These are phyloP conservation scores for Operophtera brumata DNA, from an alignment of 2,888 invertebrate genomes.

Conservation along the genomic window DNA sequence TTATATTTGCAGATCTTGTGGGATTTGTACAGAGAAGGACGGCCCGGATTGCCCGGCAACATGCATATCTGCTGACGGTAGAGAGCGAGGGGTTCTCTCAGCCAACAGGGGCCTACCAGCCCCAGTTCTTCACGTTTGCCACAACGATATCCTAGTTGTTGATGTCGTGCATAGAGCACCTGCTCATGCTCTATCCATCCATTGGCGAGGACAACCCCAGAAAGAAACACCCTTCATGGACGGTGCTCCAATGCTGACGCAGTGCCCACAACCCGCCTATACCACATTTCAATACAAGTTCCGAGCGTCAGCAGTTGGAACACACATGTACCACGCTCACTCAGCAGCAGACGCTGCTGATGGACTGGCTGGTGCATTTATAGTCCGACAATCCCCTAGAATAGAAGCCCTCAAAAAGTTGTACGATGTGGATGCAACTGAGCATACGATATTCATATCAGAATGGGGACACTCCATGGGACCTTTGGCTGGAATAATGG, in stretches of 20 bases:
- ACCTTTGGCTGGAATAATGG: constrained; percentile 67
- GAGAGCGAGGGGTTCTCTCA: constrained; percentile 82
- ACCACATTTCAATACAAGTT: constrained; percentile 89
- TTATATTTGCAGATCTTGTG: constrained; percentile 79
- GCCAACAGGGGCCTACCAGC: constrained; percentile 85
- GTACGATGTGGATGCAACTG: constrained; percentile 86
- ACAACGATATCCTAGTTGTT: constrained; percentile 88
- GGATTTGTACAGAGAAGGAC: constrained; percentile 82
- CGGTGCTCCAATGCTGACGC: constrained; percentile 88
- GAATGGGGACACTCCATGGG: constrained; percentile 85
- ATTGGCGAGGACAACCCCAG: constrained; percentile 90
- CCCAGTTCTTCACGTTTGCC: constrained; percentile 84
- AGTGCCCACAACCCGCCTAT: constrained; percentile 87
- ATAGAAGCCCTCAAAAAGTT: constrained; percentile 80
- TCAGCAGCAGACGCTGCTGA: constrained; percentile 85
- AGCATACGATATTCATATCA: constrained; percentile 85
- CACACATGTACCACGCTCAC: constrained; percentile 88
- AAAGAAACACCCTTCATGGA: constrained; percentile 88
- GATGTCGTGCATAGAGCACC: constrained; percentile 88
- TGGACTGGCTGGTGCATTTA: constrained; percentile 85
- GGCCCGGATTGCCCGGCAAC: constrained; percentile 81
- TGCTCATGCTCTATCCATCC: constrained; percentile 85
- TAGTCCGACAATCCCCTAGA: constrained; percentile 84
- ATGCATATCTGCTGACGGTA: constrained; percentile 84
- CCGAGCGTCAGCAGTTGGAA: constrained; percentile 85